Conservation (phyloP, 2,113 vertebrate species). For the Aythya baeri region DNA sequence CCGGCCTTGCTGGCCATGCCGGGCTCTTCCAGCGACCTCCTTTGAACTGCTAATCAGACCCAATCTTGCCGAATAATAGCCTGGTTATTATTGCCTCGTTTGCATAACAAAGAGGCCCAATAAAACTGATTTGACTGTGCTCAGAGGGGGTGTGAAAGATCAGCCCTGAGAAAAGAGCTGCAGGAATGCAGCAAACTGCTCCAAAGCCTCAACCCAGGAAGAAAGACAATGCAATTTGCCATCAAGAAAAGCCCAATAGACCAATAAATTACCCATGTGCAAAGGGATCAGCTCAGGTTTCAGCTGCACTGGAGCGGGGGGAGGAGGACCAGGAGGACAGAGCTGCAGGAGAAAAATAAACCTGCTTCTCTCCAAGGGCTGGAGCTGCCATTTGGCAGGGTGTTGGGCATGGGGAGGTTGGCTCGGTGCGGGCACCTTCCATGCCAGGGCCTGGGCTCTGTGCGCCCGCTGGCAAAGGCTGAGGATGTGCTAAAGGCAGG, state of each 20-base stretch:
- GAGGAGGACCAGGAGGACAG: conserved; percentile 37
- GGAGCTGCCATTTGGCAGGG: conserved; percentile 56
- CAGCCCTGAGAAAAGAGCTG: conserved; percentile 70
- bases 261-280: conserved; percentile 88
- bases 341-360: conserved; percentile 55
- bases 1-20: neutral
- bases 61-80: conserved; percentile 80
- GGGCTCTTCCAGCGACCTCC: conserved; percentile 61
- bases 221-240: conserved; percentile 89
- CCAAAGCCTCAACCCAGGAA: conserved; percentile 75
- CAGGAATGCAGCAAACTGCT: conserved; percentile 73
- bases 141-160: conserved; percentile 74
- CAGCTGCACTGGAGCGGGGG: conserved; percentile 72
- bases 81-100: conserved; percentile 77
- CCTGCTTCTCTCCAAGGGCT: conserved; percentile 78
- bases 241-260: conserved; percentile 85
- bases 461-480: neutral
- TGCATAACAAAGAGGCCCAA: conserved; percentile 83
- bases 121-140: conserved; percentile 76
- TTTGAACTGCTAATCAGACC: conserved; percentile 83
- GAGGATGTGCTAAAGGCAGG: neutral
- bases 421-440: neutral
- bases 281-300: conserved; percentile 88
- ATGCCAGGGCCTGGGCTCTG: neutral
- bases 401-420: neutral